These are phyloP conservation scores for Heloderma charlesbogerti DNA, from an alignment of 2,113 vertebrate species.

Conservation along the genomic window DNA sequence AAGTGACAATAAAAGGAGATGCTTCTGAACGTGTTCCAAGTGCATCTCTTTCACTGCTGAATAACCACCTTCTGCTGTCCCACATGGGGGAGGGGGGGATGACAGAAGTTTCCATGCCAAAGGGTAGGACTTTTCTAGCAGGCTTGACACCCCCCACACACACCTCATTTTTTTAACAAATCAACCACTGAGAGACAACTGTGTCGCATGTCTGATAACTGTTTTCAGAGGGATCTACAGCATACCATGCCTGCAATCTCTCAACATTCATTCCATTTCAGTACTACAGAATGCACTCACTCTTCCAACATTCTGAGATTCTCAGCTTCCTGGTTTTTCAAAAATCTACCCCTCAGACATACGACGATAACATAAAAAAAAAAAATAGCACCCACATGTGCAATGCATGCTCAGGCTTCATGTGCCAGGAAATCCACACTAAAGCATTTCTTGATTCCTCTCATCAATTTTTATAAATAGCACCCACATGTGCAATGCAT, in stretches of 20 bases:
- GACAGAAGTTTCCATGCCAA: neutral
- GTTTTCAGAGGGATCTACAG: neutral
- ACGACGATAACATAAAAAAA: neutral
- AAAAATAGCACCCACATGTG: neutral
- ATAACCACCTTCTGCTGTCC: neutral
- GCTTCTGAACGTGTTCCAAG: neutral
- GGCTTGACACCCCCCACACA: neutral
- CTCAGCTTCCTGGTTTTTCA: neutral
- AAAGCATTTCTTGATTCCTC: neutral
- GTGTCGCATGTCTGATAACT: neutral
- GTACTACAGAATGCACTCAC: neutral
- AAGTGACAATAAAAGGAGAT: neutral
- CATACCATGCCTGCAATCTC: neutral
- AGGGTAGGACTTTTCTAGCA: neutral
- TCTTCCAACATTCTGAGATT: neutral
- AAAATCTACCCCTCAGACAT: neutral
- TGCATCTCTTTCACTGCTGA: neutral
- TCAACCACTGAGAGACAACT: neutral
- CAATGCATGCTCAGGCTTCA: neutral
- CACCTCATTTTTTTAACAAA: neutral
- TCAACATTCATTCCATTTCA: neutral
- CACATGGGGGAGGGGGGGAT: neutral
- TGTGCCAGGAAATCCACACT: neutral
- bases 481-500: neutral
- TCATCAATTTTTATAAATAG: neutral